Evolutionary conservation across 2,888 invertebrate species (phyloP).

Genomic region (Amiota communis): DNA sequence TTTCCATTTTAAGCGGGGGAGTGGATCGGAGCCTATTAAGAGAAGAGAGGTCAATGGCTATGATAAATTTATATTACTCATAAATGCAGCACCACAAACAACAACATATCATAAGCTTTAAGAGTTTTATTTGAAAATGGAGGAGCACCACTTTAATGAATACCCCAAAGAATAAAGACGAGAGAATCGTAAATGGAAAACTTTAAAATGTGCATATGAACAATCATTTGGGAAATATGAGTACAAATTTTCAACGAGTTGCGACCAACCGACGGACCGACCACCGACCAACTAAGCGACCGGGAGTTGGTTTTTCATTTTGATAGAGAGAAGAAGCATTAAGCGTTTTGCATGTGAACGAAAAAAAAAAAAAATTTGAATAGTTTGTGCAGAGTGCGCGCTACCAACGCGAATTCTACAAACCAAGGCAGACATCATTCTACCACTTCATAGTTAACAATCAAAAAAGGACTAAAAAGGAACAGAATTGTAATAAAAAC

Average conservation of each 20-base stretch:
- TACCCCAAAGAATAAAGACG: background rate
- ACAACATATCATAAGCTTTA: too few species aligned
- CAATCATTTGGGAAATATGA: constrained; percentile 22
- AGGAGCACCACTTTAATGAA: background rate
- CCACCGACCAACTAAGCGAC: background rate
- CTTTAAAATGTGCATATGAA: background rate
- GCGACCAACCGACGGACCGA: too few species aligned
- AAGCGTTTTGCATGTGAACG: background rate
- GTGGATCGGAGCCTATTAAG: too few species aligned
- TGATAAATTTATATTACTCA: too few species aligned
- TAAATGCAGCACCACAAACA: too few species aligned
- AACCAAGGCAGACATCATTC: background rate
- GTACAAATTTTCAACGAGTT: background rate
- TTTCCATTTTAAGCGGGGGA: too few species aligned
- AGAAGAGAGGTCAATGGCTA: too few species aligned
- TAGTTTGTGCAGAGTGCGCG: background rate
- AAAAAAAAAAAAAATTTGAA: constrained; percentile 1
- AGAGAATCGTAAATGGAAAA: too few species aligned
- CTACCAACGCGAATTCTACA: background rate
- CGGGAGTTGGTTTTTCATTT: background rate
- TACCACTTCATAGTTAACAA: too few species aligned
- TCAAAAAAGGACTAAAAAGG: background rate
- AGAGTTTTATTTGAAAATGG: too few species aligned
- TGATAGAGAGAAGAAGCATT: too few species aligned
- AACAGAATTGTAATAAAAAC: background rate